phyloP scores from a whole-genome alignment of 1,140 invertebrate genomes.

The Papilio glaucus region DNA sequence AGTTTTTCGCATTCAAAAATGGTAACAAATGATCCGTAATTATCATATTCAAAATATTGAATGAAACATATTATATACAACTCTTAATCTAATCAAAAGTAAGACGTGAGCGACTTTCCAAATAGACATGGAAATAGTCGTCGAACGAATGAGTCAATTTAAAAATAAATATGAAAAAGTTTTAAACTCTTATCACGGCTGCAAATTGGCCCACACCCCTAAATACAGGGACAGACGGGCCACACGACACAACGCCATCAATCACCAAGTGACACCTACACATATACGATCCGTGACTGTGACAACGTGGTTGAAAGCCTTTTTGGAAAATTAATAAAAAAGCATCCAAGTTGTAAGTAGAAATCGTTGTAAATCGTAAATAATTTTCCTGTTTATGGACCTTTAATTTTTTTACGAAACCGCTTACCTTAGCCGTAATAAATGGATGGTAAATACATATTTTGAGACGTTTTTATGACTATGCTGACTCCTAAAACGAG shows the following conservation, averaged over 20 bases:
- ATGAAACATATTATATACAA: no score
- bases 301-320: slow-evolving; percentile 52
- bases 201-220: slow-evolving; percentile 1
- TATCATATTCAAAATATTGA: no score
- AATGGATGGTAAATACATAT: neutral
- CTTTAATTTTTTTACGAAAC: neutral
- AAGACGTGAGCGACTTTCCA: no score
- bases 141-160: no score
- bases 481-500: neutral
- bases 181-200: neutral
- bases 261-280: slow-evolving; percentile 55
- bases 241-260: slow-evolving; percentile 60
- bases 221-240: slow-evolving; percentile 35
- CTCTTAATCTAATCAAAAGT: no score
- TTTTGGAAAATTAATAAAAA: slow-evolving; percentile 53
- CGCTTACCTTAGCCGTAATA: neutral
- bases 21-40: no score
- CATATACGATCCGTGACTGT: slow-evolving; percentile 46
- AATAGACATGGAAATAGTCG: no score
- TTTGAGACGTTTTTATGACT: neutral
- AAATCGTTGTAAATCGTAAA: slow-evolving; percentile 25
- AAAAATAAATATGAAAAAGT: no score
- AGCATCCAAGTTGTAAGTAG: slow-evolving; percentile 34
- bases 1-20: neutral
- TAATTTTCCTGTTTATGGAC: slow-evolving; percentile 15